Evolutionary conservation across 2,797 vertebrate species (phyloP).

Genomic region (Champsocephalus gunnari): DNA sequence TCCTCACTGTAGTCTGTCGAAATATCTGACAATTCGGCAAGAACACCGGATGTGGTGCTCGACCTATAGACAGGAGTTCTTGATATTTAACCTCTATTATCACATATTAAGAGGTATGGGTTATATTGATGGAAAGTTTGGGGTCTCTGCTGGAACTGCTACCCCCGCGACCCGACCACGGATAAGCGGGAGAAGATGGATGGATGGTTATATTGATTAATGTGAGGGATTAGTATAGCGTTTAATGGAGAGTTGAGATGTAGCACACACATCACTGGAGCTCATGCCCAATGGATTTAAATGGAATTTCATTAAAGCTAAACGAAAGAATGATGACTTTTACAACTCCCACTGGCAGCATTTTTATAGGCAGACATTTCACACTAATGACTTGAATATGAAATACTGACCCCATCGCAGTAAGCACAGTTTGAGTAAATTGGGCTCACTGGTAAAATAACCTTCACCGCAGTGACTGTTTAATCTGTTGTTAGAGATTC

Average conservation of each 20-base stretch:
- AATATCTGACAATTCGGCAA: neutral
- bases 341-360: conserved; percentile 68
- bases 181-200: too few relatives aligned
- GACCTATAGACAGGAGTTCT: conserved; percentile 5
- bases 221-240: conserved; percentile 47
- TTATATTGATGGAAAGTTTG: conserved; percentile 34
- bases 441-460: conserved; percentile 70
- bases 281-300: conserved; percentile 62
- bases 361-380: conserved; percentile 69
- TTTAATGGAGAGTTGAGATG: conserved; percentile 58
- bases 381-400: conserved; percentile 74
- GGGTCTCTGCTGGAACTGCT: too few relatives aligned
- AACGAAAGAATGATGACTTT: conserved; percentile 71
- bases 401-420: conserved; percentile 68
- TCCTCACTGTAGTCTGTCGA: neutral
- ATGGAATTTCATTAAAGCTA: conserved; percentile 72
- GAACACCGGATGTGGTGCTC: neutral
- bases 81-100: conserved; percentile 29
- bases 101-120: conserved; percentile 12
- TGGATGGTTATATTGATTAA: conserved; percentile 47
- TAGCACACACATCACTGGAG: conserved; percentile 51
- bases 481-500: conserved; percentile 48
- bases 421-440: conserved; percentile 66
- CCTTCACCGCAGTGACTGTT: conserved; percentile 48
- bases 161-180: too few relatives aligned